Evolutionary conservation across 2,888 invertebrate species (phyloP).

Genomic region (Mactromeris polynyma): DNA sequence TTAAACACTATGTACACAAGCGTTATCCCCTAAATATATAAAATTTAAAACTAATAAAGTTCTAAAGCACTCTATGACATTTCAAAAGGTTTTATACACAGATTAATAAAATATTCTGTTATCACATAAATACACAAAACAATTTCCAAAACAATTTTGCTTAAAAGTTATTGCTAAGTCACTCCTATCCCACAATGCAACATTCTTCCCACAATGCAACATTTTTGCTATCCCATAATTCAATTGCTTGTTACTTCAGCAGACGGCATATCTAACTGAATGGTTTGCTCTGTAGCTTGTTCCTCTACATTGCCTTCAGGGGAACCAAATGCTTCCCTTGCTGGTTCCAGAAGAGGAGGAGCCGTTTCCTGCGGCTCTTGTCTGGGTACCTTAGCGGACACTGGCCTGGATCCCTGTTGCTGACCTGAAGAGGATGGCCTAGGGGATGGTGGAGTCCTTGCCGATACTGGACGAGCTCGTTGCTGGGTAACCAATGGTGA

Average conservation of each 20-base stretch:
- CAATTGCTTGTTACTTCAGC: conserved; percentile 40
- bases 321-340: conserved; percentile 28
- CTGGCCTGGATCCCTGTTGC: conserved; percentile 58
- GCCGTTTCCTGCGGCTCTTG: neutral
- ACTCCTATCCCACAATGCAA: neutral
- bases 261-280: conserved; percentile 57
- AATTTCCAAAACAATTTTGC: neutral
- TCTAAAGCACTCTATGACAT: conserved; percentile 12
- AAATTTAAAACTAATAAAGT: neutral
- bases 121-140: neutral
- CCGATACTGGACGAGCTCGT: conserved; percentile 62
- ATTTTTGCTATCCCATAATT: neutral
- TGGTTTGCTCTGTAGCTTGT: conserved; percentile 43
- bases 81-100: neutral
- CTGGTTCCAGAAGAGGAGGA: neutral
- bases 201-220: neutral
- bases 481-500: conserved; percentile 51
- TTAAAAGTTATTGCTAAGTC: neutral
- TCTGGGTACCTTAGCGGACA: conserved; percentile 49
- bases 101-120: neutral
- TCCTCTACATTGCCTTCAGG: conserved; percentile 29
- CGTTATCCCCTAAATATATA: neutral
- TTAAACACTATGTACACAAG: neutral
- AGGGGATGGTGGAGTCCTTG: conserved; percentile 62
- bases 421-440: conserved; percentile 61